Evolutionary conservation across 2,113 vertebrate species (phyloP).

Genomic region (Hippotragus niger): DNA sequence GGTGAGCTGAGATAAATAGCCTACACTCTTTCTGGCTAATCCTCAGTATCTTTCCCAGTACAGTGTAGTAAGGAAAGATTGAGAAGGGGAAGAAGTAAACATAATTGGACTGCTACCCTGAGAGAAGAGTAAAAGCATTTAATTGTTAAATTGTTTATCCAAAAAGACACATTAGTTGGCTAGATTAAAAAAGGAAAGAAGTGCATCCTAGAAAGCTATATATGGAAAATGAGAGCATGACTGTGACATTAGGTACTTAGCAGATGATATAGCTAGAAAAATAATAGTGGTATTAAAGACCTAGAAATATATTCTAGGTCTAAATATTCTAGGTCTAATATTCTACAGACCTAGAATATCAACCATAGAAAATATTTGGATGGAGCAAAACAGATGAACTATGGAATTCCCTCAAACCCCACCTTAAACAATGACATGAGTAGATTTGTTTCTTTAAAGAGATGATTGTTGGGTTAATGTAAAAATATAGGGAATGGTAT

Average conservation of each 20-base stretch:
- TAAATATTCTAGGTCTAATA: not conserved
- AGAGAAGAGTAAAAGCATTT: conserved; percentile 26
- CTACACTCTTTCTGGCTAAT: not conserved
- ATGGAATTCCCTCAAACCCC: not conserved
- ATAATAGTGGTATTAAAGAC: not conserved
- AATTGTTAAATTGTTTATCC: conserved; percentile 56
- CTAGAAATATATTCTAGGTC: not conserved
- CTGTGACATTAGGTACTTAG: not conserved
- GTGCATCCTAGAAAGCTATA: not conserved
- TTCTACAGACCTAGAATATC: not conserved
- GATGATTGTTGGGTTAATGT: not conserved
- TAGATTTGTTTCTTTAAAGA: not conserved
- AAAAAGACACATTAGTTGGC: not conserved
- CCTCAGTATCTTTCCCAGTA: not conserved
- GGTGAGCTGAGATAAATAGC: not conserved
- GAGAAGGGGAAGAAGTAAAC: not conserved
- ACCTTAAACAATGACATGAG: not conserved
- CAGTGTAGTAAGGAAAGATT: not conserved
- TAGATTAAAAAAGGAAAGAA: not conserved
- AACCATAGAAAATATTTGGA: not conserved
- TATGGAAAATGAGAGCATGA: not conserved
- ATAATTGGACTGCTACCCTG: conserved; percentile 31
- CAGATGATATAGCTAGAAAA: not conserved
- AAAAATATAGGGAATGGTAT: not conserved
- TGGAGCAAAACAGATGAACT: not conserved